Conservation (phyloP, 2,797 vertebrate genomes). For the Oryzias dopingdopingensis region DNA sequence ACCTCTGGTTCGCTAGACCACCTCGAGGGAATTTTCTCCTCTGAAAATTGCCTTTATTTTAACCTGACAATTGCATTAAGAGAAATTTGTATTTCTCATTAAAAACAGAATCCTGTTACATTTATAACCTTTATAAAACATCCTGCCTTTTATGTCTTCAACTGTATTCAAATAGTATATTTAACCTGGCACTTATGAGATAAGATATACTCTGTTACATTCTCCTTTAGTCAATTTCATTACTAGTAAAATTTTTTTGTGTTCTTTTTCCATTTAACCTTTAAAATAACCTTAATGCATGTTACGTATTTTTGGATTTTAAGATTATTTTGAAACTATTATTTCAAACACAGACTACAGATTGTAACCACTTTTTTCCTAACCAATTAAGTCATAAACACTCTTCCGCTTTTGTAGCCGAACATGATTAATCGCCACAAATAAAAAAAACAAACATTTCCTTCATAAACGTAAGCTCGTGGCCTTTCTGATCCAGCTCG, state of each 20-base stretch:
- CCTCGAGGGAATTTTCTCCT: conserved; percentile 6
- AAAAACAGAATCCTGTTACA: conserved; percentile 37
- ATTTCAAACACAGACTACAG: conserved; percentile 49
- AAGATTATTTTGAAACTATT: conserved; percentile 37
- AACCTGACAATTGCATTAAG: conserved; percentile 39
- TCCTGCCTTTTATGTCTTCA: conserved; percentile 43
- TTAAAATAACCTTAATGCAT: conserved; percentile 54
- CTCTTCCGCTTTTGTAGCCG: conserved; percentile 36
- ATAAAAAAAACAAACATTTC: conserved; percentile 32
- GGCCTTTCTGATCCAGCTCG: conserved; percentile 58
- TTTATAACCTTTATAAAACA: conserved; percentile 46
- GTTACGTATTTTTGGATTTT: conserved; percentile 50
- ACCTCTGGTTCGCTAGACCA: conserved; percentile 77
- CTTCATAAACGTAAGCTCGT: conserved; percentile 50
- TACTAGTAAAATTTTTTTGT: background rate
- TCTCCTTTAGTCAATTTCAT: conserved; percentile 41
- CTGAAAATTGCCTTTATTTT: conserved; percentile 58
- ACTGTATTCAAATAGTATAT: conserved; percentile 32
- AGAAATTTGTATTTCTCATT: conserved; percentile 46
- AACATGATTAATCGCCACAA: conserved; percentile 25
- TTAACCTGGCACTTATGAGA: conserved; percentile 34
- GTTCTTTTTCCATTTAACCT: conserved; percentile 43
- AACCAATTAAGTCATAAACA: conserved; percentile 18
- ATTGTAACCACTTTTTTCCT: conserved; percentile 69
- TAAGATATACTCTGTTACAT: conserved; percentile 43